Percentiles rank a stretch among this genome's conserved stretches.
Evolutionary conservation across 2,888 invertebrate genomes (phyloP).

Genomic region (Eucriotettix oculatus): DNA sequence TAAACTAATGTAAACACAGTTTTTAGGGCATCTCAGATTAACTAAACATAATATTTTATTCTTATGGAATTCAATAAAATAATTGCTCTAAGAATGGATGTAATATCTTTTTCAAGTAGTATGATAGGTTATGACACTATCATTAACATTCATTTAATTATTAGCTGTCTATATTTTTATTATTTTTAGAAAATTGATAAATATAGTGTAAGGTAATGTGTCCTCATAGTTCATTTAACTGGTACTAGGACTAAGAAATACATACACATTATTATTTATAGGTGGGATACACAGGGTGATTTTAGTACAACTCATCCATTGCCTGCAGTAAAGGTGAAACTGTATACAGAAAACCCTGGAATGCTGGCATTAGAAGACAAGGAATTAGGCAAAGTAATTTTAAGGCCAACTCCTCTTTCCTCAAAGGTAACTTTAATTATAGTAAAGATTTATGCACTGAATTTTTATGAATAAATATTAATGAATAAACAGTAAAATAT

Average conservation of each 20-base stretch:
- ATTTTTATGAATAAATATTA: no score
- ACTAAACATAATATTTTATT: neutral
- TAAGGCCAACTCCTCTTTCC: constrained; percentile 74
- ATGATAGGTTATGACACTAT: no score
- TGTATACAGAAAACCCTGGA: constrained; percentile 94
- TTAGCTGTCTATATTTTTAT: no score
- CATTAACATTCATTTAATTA: no score
- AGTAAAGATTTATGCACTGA: no score
- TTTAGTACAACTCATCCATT: constrained; percentile 95
- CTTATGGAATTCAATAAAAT: no score
- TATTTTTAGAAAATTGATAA: neutral
- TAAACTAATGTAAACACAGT: no score
- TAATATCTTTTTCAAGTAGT: no score
- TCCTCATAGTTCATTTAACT: neutral
- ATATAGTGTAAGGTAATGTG: neutral
- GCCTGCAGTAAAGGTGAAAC: constrained; percentile 92
- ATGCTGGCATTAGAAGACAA: constrained; percentile 98
- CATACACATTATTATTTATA: constrained; percentile 20
- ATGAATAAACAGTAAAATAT: no score
- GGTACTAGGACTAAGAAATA: no score
- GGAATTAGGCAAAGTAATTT: constrained; percentile 84
- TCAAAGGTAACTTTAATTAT: constrained; percentile 42
- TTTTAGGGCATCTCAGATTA: no score
- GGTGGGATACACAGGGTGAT: constrained; percentile 99
- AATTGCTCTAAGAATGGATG: no score